These are phyloP conservation scores for Strix occidentalis DNA, from an alignment of 2,797 vertebrate species.

Conservation along the genomic window DNA sequence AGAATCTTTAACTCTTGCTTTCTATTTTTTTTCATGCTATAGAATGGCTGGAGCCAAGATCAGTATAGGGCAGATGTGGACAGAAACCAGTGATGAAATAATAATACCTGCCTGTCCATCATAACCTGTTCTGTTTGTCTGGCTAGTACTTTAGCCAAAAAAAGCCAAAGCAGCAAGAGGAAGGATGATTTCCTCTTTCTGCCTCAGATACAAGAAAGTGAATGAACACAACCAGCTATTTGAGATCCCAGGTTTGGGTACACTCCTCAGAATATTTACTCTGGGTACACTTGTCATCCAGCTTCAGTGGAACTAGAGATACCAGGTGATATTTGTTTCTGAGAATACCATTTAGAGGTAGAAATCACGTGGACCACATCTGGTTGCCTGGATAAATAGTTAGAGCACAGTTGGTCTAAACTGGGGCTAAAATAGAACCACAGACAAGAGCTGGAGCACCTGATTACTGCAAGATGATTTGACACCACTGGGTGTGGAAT, in stretches of 20 bases:
- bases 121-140: neutral
- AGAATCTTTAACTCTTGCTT: constrained; percentile 18
- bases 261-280: neutral
- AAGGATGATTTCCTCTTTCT: neutral
- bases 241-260: neutral
- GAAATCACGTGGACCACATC: fast-evolving
- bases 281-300: neutral
- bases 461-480: neutral
- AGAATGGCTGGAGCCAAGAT: neutral
- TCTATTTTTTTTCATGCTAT: neutral
- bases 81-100: neutral
- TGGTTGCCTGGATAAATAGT: neutral
- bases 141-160: neutral
- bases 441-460: neutral
- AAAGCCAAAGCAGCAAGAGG: neutral
- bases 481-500: neutral
- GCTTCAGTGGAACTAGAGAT: neutral
- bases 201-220: neutral
- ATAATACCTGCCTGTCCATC: neutral
- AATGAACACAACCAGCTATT: neutral
- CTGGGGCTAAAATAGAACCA: neutral
- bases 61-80: neutral
- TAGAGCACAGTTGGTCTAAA: neutral
- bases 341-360: neutral
- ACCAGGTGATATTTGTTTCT: neutral